Conservation (phyloP, 2,888 invertebrate species). For the Lymantria dispar region DNA sequence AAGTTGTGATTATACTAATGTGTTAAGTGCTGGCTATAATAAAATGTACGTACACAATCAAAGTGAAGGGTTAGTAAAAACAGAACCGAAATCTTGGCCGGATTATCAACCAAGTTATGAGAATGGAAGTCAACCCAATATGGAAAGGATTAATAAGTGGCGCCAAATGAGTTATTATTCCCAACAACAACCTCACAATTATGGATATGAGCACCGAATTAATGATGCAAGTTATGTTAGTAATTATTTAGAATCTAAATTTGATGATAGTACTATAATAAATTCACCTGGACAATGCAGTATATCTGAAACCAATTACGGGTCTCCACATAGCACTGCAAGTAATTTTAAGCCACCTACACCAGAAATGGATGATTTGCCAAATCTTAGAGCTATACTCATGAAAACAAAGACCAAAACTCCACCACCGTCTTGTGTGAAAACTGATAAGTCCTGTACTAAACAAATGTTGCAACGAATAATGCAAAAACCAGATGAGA, state of each 20-base stretch:
- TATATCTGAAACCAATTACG: conserved; percentile 61
- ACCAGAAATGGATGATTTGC: conserved; percentile 68
- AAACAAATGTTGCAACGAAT: conserved; percentile 55
- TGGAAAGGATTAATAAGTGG: conserved; percentile 65
- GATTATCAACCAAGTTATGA: conserved; percentile 51
- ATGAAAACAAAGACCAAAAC: conserved; percentile 60
- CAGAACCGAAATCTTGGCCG: conserved; percentile 61
- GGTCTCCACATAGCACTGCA: conserved; percentile 61
- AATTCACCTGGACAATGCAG: conserved; percentile 67
- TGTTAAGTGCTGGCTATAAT: conserved; percentile 41
- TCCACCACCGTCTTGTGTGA: conserved; percentile 49
- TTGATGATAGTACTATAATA: conserved; percentile 53
- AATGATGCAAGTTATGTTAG: conserved; percentile 34
- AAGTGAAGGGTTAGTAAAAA: conserved; percentile 50
- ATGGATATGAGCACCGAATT: conserved; percentile 49
- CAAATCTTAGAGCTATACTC: conserved; percentile 83
- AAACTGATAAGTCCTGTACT: conserved; percentile 52
- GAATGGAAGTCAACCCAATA: conserved; percentile 43
- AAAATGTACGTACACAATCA: conserved; percentile 45
- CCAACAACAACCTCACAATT: conserved; percentile 54
- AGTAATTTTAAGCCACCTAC: conserved; percentile 55
- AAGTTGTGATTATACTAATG: conserved; percentile 51
- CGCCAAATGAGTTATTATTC: conserved; percentile 60
- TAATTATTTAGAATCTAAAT: conserved; percentile 36
- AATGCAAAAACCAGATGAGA: conserved; percentile 52